A percentile compares a stretch with the other conserved stretches of the same genome.
These are phyloP conservation scores for Napeogenes sylphis DNA, from an alignment of 2,888 invertebrate genomes.

Conservation along the genomic window DNA sequence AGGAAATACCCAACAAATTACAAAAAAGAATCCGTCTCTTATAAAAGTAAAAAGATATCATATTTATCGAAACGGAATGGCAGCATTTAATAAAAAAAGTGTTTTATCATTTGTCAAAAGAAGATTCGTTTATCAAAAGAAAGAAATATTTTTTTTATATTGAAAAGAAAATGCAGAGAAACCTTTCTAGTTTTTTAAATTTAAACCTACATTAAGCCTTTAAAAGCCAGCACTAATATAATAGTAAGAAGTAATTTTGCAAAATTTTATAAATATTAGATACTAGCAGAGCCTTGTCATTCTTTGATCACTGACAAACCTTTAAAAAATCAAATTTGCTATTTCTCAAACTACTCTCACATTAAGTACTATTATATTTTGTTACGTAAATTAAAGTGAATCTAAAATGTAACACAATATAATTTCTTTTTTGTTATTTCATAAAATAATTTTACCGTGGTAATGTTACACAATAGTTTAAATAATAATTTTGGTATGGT, in stretches of 20 bases:
- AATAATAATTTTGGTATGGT: too few relatives aligned
- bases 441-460: too few relatives aligned
- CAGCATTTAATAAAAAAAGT: conserved; percentile 19
- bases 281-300: too few relatives aligned
- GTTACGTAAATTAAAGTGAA: too few relatives aligned
- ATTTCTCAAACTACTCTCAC: conserved; percentile 17
- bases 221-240: too few relatives aligned
- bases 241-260: too few relatives aligned
- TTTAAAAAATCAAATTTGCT: conserved; percentile 28
- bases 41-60: conserved; percentile 21
- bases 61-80: conserved; percentile 22
- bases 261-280: too few relatives aligned
- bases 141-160: conserved; percentile 13
- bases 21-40: conserved; percentile 10
- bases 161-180: conserved; percentile 14
- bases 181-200: conserved; percentile 8
- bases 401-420: too few relatives aligned
- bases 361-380: conserved; percentile 8
- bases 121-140: conserved; percentile 9
- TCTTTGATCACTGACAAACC: conserved; percentile 25
- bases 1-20: conserved; percentile 12
- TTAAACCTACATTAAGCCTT: conserved; percentile 1
- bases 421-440: too few relatives aligned
- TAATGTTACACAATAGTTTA: too few relatives aligned
- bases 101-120: conserved; percentile 19